A percentile compares a stretch with the other conserved stretches of the same genome.
Evolutionary conservation across 1,140 invertebrate genomes (phyloP).

Genomic region (Drosophila nannoptera): DNA sequence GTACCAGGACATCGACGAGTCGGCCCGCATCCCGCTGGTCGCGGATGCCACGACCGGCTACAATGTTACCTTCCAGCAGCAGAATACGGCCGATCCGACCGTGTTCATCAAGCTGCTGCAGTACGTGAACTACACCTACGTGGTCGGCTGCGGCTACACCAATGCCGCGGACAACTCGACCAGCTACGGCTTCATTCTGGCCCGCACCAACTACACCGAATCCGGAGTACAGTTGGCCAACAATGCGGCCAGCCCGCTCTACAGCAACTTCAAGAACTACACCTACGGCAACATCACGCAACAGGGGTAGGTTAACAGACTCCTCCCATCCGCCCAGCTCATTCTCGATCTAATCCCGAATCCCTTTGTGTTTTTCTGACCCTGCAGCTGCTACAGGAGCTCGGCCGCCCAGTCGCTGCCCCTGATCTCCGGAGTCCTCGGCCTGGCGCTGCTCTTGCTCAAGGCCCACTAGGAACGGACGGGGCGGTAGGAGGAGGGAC

Average conservation of each 20-base stretch:
- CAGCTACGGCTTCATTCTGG: slow-evolving; percentile 53
- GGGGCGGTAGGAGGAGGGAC: background rate
- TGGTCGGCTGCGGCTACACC: slow-evolving; percentile 54
- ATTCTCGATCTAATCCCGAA: background rate
- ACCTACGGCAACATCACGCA: slow-evolving; percentile 32
- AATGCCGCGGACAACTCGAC: background rate
- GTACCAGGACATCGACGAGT: slow-evolving; percentile 27
- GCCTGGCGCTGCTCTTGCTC: slow-evolving; percentile 52
- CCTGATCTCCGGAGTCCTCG: slow-evolving; percentile 51
- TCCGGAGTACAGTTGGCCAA: slow-evolving; percentile 7
- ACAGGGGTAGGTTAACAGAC: slow-evolving; percentile 29
- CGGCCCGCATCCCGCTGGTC: slow-evolving; percentile 28
- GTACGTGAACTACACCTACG: slow-evolving; percentile 18
- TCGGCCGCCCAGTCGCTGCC: slow-evolving; percentile 45
- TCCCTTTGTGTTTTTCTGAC: background rate
- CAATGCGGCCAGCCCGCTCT: slow-evolving; percentile 18
- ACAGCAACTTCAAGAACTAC: slow-evolving; percentile 30
- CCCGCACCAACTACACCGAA: background rate
- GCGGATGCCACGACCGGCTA: slow-evolving; percentile 19
- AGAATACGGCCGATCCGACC: background rate
- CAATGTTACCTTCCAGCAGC: slow-evolving; percentile 30
- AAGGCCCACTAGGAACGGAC: slow-evolving; percentile 34
- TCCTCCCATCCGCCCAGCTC: background rate
- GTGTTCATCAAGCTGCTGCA: slow-evolving; percentile 44
- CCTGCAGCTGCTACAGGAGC: slow-evolving; percentile 26